Conservation (phyloP, 2,888 invertebrate genomes). For the Leptopilina drosophilae region DNA sequence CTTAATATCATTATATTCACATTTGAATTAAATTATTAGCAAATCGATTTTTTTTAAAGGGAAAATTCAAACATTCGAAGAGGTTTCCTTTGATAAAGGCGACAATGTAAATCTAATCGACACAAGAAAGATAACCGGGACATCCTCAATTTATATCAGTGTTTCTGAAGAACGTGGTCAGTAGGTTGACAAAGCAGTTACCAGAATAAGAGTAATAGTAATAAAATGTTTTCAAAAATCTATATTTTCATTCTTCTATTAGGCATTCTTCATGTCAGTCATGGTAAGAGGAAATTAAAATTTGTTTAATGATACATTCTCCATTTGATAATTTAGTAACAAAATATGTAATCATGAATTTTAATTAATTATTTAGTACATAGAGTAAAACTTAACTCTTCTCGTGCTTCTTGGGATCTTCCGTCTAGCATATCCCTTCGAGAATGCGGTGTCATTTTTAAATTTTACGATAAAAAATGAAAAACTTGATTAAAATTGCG, state of each 20-base stretch:
- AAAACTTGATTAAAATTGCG: no score
- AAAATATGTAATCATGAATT: background rate
- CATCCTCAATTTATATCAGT: conserved; percentile 27
- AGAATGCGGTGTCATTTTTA: no score
- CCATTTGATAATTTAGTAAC: background rate
- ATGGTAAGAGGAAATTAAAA: conserved; percentile 8
- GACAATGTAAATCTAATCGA: conserved; percentile 32
- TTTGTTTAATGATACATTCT: background rate
- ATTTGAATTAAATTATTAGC: background rate
- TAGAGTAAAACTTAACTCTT: no score
- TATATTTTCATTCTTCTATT: conserved; percentile 1
- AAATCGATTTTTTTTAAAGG: background rate
- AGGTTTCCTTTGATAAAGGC: conserved; percentile 16
- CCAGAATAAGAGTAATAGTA: background rate
- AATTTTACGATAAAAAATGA: no score
- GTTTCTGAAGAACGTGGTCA: conserved; percentile 16
- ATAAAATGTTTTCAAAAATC: conserved; percentile 21
- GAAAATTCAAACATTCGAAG: background rate
- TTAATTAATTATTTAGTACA: no score
- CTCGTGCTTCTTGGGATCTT: no score
- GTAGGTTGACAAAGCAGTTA: conserved; percentile 16
- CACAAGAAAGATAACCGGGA: conserved; percentile 31
- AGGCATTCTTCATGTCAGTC: conserved; percentile 11
- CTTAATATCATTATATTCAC: no score
- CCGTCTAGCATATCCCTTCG: no score